Evolutionary conservation across 2,797 vertebrate species (phyloP).

Genomic region (Ispidina picta): DNA sequence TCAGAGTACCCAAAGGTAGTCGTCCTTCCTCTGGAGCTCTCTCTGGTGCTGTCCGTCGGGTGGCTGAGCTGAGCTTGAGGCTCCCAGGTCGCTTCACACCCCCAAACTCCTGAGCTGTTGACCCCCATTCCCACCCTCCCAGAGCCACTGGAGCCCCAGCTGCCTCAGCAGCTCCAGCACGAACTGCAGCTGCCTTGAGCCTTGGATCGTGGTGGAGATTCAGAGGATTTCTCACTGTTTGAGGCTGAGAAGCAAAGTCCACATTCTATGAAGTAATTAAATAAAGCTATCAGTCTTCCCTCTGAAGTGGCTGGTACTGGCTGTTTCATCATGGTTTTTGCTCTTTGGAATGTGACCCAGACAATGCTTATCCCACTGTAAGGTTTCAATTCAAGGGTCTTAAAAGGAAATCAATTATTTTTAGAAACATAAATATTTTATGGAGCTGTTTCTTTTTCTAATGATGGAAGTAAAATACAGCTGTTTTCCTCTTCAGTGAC

Average conservation of each 20-base stretch:
- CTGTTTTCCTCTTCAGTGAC: not conserved
- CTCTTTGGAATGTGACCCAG: not conserved
- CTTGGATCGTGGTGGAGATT: not conserved
- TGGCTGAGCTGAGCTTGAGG: not conserved
- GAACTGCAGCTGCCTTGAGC: not conserved
- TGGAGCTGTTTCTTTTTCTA: not conserved
- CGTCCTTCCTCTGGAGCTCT: not conserved
- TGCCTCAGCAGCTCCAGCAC: not conserved
- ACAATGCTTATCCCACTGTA: not conserved
- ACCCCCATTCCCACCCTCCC: not conserved
- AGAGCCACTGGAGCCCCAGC: rapidly evolving
- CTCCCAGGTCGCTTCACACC: not conserved
- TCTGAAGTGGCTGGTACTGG: not conserved
- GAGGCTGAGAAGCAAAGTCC: not conserved
- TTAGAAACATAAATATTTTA: constrained; percentile 45
- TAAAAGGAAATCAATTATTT: constrained; percentile 41
- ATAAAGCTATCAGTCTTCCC: not conserved
- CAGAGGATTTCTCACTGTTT: not conserved
- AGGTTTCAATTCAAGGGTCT: constrained; percentile 22
- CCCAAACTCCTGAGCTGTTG: not conserved
- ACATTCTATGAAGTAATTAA: constrained; percentile 21
- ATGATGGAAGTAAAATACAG: not conserved
- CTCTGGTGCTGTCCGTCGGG: not conserved
- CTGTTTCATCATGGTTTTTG: not conserved
- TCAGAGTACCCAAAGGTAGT: not conserved